phyloP scores from a whole-genome alignment of 2,797 vertebrate species.

The Muscicapa comitata region DNA sequence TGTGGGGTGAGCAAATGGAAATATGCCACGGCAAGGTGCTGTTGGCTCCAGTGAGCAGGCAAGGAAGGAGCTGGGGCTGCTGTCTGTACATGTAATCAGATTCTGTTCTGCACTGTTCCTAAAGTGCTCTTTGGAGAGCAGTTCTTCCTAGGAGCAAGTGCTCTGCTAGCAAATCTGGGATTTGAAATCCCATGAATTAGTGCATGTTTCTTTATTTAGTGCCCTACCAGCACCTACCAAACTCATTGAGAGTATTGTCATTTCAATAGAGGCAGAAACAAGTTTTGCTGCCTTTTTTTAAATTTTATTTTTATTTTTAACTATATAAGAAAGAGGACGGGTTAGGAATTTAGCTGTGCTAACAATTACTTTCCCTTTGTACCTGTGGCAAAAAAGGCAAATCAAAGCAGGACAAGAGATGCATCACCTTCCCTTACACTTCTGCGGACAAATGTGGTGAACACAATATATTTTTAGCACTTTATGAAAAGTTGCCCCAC shows the following conservation, averaged over 20 bases:
- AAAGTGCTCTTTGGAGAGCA: neutral
- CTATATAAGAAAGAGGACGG: neutral
- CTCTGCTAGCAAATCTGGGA: neutral
- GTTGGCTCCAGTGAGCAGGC: no score
- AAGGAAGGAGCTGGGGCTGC: neutral
- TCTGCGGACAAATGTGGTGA: neutral
- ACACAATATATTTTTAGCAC: neutral
- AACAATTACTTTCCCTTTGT: neutral
- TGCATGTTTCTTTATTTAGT: neutral
- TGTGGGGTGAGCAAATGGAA: neutral
- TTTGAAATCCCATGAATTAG: neutral
- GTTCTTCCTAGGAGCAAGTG: neutral
- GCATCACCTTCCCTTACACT: neutral
- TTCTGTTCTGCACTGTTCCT: neutral
- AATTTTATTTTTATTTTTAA: neutral
- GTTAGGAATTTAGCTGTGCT: neutral
- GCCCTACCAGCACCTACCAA: neutral
- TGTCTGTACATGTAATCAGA: neutral
- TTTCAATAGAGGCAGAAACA: neutral
- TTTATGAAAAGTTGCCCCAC: neutral
- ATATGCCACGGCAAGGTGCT: fast-evolving
- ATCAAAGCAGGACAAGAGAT: neutral
- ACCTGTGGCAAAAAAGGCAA: neutral
- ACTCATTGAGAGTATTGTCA: neutral
- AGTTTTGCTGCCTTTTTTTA: neutral